Evolutionary conservation across 1,140 invertebrate genomes (phyloP), one percentile per base, ranked within the genome.

Genomic region (Ruditapes philippinarum): DNA sequence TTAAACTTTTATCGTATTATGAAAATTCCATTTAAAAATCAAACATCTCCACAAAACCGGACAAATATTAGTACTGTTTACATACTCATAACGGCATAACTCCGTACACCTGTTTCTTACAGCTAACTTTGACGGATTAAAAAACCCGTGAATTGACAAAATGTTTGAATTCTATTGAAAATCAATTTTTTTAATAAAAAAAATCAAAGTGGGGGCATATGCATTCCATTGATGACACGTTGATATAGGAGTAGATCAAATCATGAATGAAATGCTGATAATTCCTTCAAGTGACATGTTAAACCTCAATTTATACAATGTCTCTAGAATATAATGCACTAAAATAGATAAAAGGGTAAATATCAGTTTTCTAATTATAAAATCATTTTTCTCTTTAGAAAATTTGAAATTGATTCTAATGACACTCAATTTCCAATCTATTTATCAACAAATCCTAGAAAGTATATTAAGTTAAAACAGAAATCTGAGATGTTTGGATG

Each of bases 121-220:
- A n/a, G 11, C 33, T n/a, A 31, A 22, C 5, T 65, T 7, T 2
- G 62, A 31, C 5, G 33, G 19, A 65, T 36, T 65, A 33, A 11
- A 65, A 65, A 65, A n/a, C n/a, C 33, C 33, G 9, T 45, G 31
- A 25, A 25, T 49, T 19, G 42, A 51, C 40, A 40, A 49, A 76
- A 76, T 51, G 25, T 76, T 76, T 45, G 51, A 40, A 25, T 76
- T 51, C 73, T 76, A 49, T 51, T 49, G 42, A 76, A 76, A 49
- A 76, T 49, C 42, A 45, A 76, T 49, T 76, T 76, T 76, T 76
- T 76, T n/a, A n/a, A n/a, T n/a, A 49, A 76, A 51, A 49, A 76
- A 68, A 49, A 49, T 65, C 62, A 31, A 31, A 5, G 62, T n/a
- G 62, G 62, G 62, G 62, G 62, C 62, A 36, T 5, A 28, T 31